Evolutionary conservation across 1,140 invertebrate genomes (phyloP).

Genomic region (Stenopsyche tienmushanensis): DNA sequence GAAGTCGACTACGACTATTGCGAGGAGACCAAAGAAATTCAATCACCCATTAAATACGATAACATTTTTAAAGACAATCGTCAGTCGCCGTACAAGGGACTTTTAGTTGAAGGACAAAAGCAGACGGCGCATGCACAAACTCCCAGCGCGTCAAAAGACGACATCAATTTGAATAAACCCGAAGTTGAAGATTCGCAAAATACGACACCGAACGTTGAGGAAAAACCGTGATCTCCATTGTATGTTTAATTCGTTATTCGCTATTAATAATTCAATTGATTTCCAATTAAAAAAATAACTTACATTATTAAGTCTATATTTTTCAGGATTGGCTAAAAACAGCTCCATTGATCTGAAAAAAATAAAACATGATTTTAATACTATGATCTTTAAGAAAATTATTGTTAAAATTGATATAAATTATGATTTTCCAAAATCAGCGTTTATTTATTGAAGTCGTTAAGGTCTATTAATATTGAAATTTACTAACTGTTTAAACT

Average conservation of each 20-base stretch:
- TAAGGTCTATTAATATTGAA: too few relatives aligned
- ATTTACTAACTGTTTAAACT: too few relatives aligned
- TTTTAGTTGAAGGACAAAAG: constrained; percentile 26
- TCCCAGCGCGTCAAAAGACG: not conserved
- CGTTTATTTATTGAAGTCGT: too few relatives aligned
- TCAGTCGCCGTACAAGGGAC: constrained; percentile 36
- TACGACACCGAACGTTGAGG: too few relatives aligned
- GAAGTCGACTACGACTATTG: constrained; percentile 39
- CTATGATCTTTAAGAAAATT: not conserved
- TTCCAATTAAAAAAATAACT: too few relatives aligned
- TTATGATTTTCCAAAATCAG: too few relatives aligned
- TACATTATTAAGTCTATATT: constrained; percentile 33
- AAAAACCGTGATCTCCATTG: too few relatives aligned
- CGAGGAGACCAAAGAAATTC: constrained; percentile 41
- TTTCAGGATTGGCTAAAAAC: constrained; percentile 24
- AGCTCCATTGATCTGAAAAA: constrained; percentile 36
- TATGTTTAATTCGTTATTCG: too few relatives aligned
- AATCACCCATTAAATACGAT: constrained; percentile 33
- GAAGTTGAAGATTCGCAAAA: too few relatives aligned
- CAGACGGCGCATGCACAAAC: not conserved
- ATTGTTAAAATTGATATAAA: too few relatives aligned
- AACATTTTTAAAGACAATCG: constrained; percentile 36
- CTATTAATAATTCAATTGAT: too few relatives aligned
- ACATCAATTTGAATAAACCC: not conserved
- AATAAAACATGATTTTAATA: constrained; percentile 2